phyloP scores from a whole-genome alignment of 2,797 vertebrate genomes.

The Clarias fuscus region DNA sequence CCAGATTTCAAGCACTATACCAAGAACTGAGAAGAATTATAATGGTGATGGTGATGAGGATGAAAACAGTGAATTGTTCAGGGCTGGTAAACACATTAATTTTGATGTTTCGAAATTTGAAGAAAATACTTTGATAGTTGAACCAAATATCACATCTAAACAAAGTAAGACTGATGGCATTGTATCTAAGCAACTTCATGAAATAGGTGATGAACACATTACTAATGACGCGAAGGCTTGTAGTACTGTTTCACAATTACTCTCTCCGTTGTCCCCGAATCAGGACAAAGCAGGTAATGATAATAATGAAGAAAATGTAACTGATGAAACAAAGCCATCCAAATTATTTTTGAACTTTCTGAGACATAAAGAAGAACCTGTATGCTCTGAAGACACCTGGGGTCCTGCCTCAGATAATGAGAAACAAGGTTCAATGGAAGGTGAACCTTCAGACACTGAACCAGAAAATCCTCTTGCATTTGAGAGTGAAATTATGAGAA shows the following conservation, averaged over 20 bases:
- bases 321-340: slow-evolving; percentile 9
- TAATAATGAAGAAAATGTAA: slow-evolving; percentile 17
- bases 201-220: background rate
- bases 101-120: slow-evolving; percentile 1
- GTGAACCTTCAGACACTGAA: slow-evolving; percentile 7
- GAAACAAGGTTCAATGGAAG: background rate
- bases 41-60: slow-evolving; percentile 51
- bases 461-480: background rate
- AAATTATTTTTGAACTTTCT: slow-evolving; percentile 14
- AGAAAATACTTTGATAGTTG: slow-evolving; percentile 4
- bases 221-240: slow-evolving; percentile 6
- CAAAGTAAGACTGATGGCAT: background rate
- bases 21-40: slow-evolving; percentile 37
- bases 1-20: slow-evolving; percentile 20
- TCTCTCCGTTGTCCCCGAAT: background rate
- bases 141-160: slow-evolving; percentile 1
- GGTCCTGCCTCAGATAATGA: slow-evolving; percentile 43
- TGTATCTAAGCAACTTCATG: background rate
- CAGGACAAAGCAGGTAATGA: slow-evolving; percentile 27
- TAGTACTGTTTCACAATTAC: background rate
- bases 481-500: background rate
- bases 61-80: slow-evolving; percentile 43
- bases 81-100: slow-evolving; percentile 6
- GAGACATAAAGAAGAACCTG: slow-evolving; percentile 38
- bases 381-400: slow-evolving; percentile 46